Evolutionary conservation across 2,888 invertebrate species (phyloP).

Genomic region (Diabrotica balteata): DNA sequence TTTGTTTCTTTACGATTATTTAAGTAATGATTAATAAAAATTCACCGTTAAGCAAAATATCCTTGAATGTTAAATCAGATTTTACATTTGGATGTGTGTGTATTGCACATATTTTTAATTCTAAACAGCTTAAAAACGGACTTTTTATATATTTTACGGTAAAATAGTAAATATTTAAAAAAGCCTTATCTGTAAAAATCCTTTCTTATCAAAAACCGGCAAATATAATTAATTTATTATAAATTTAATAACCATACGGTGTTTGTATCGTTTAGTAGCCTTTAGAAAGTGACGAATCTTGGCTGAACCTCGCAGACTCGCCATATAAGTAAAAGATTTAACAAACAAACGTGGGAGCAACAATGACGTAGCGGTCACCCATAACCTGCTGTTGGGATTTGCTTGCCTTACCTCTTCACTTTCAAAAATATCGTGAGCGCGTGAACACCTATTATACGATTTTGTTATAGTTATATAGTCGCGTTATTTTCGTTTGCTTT

Average conservation of each 20-base stretch:
- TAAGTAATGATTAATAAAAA: neutral
- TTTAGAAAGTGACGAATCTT: conserved; percentile 51
- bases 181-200: neutral
- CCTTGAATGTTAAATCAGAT: conserved; percentile 2
- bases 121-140: neutral
- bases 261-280: conserved; percentile 18
- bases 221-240: conserved; percentile 7
- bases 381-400: conserved; percentile 44
- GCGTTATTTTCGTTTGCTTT: conserved; percentile 43
- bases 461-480: conserved; percentile 27
- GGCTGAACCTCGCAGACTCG: conserved; percentile 44
- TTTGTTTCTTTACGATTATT: neutral
- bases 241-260: conserved; percentile 18
- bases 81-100: neutral
- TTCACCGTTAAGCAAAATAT: neutral
- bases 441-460: conserved; percentile 38
- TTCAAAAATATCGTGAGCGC: conserved; percentile 47
- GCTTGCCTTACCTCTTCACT: conserved; percentile 40
- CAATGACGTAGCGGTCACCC: conserved; percentile 46
- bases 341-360: conserved; percentile 50
- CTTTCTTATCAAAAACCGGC: conserved; percentile 6
- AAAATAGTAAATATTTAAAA: neutral
- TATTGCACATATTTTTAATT: neutral
- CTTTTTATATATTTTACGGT: neutral
- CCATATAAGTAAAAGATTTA: conserved; percentile 56